Base-by-base conservation (phyloP, 1,140 invertebrate species). In the Parasteatoda tepidariorum region DNA sequence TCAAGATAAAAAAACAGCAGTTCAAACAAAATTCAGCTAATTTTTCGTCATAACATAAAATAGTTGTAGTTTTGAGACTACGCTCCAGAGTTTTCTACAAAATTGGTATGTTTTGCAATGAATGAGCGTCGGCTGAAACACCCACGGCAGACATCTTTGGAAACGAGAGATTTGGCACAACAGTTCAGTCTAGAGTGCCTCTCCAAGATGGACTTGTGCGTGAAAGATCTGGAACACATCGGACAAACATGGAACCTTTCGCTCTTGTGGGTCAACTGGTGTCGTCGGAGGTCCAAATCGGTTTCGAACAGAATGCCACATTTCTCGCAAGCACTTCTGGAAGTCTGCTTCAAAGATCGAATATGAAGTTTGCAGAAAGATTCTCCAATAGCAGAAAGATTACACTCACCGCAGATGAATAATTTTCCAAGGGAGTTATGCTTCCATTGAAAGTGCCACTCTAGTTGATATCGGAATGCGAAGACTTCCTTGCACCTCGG, bases 401-500 rank as follows among this genome's bases (percentile, higher is more conserved):
- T 68, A 34, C 66, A 68, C 0, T 68, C n/a, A 5, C 33, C n/a
- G 22, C 66, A 68, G 9, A 68, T 38, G 33, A 68, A 68, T 59
- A 59, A 59, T n/a, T 22, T n/a, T 3, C 66, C 66, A 6, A 7
- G 18, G 6, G 3, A 15, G 0, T 24, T 15, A 5, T 68, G 66
- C n/a, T 68, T 68, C 66, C 66, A 68, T 22, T 68, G 18, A 9
- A 22, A 68, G 0, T 68, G 66, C n/a, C 33, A 68, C 13, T 68
- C 66, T 38, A 68, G 33, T 22, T 68, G 66, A 31, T 68, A 68
- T 22, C 66, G 33, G 33, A 33, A 68, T 2, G 18, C n/a, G 9
- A 68, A 68, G n/a, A n/a, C 18, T 34, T 68, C 31, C 13, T 48
- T n/a, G 33, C 66, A 68, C 9, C 13, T n/a, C 26, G 66, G 66